These are phyloP conservation scores for Mythimna albipuncta DNA, from an alignment of 2,888 invertebrate genomes.

Conservation along the genomic window DNA sequence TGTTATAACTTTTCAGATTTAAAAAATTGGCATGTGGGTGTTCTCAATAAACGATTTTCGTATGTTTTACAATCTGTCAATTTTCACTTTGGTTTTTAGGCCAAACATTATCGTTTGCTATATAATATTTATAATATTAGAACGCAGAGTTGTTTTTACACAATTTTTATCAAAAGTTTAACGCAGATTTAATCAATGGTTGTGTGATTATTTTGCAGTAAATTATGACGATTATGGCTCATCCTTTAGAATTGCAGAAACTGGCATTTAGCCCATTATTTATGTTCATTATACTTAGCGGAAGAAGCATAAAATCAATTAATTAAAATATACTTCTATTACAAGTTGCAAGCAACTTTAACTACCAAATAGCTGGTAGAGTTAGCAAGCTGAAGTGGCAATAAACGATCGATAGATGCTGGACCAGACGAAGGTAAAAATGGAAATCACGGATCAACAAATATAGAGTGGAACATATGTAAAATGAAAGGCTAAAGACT, in stretches of 20 bases:
- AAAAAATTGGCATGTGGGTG: slow-evolving; percentile 53
- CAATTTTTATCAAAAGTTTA: not conserved
- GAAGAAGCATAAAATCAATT: slow-evolving; percentile 18
- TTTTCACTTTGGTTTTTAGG: slow-evolving; percentile 2
- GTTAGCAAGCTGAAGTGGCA: not conserved
- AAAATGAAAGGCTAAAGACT: not conserved
- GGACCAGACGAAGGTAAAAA: too few relatives aligned
- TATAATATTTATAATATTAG: slow-evolving; percentile 4
- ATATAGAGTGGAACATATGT: too few relatives aligned
- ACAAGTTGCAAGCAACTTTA: not conserved
- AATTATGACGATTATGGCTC: too few relatives aligned
- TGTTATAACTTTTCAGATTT: slow-evolving; percentile 48
- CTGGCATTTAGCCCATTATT: not conserved
- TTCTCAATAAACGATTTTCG: slow-evolving; percentile 37
- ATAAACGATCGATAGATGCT: not conserved
- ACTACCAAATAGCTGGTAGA: not conserved
- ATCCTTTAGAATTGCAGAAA: slow-evolving; percentile 12
- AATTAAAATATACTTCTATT: not conserved
- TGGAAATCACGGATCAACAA: not conserved
- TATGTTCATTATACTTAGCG: not conserved
- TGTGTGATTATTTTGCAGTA: not conserved
- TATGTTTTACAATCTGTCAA: slow-evolving; percentile 39
- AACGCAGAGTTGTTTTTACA: not conserved
- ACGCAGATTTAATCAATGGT: not conserved
- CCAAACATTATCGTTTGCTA: not conserved